Conservation (phyloP, 2,888 invertebrate species). For the Ophion costatus region DNA sequence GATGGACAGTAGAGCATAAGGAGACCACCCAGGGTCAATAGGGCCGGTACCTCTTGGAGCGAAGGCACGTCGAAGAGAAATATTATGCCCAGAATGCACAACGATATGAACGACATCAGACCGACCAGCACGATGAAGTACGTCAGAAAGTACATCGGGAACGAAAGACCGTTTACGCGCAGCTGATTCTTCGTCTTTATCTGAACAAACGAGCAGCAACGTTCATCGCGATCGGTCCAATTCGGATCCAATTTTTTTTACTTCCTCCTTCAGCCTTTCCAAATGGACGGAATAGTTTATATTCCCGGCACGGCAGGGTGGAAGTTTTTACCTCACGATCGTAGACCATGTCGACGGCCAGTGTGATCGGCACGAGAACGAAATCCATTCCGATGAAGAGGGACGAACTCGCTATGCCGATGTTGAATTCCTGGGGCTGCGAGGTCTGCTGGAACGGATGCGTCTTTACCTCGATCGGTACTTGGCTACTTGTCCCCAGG, state of each 20-base stretch:
- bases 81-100: slow-evolving; percentile 87
- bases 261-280: too few relatives aligned
- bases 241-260: neutral
- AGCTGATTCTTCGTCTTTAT: slow-evolving; percentile 93
- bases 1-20: slow-evolving; percentile 90
- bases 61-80: slow-evolving; percentile 89
- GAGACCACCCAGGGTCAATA: slow-evolving; percentile 88
- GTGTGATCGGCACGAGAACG: slow-evolving; percentile 90
- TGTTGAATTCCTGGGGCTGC: slow-evolving; percentile 89
- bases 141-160: slow-evolving; percentile 90
- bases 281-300: too few relatives aligned
- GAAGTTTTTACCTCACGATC: slow-evolving; percentile 89
- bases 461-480: slow-evolving; percentile 87
- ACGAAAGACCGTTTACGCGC: slow-evolving; percentile 91
- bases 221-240: neutral
- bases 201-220: slow-evolving; percentile 84
- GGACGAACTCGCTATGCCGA: slow-evolving; percentile 89
- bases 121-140: slow-evolving; percentile 90
- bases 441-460: slow-evolving; percentile 91
- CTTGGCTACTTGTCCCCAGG: slow-evolving; percentile 79
- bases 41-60: slow-evolving; percentile 88
- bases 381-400: slow-evolving; percentile 93
- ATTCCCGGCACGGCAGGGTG: neutral
- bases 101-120: slow-evolving; percentile 88
- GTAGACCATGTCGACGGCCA: slow-evolving; percentile 92